A percentile compares a stretch with the other conserved stretches of the same genome.
Evolutionary conservation across 2,888 invertebrate genomes (phyloP).

Genomic region (Arctia plantaginis): DNA sequence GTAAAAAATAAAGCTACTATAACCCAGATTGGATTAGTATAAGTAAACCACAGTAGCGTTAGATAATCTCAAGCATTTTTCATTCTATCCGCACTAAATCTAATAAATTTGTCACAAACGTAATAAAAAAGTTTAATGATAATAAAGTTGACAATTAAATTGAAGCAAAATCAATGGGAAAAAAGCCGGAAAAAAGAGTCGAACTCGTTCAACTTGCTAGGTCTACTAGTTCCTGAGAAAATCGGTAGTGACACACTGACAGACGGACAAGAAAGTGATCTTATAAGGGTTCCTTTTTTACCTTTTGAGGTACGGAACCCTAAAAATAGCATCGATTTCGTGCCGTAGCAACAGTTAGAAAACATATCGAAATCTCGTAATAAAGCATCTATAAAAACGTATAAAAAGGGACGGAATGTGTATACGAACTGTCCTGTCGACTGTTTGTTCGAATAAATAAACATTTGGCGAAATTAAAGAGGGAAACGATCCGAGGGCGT

Average conservation of each 20-base stretch:
- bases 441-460: conserved; percentile 77
- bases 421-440: conserved; percentile 70
- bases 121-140: background rate
- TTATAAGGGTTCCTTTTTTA: no score
- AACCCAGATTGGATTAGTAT: no score
- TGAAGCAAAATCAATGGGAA: background rate
- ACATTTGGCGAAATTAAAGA: conserved; percentile 79
- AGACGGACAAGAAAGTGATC: no score
- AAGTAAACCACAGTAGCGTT: background rate
- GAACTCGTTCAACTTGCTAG: no score
- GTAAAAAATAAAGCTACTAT: no score
- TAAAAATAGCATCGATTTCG: background rate
- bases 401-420: conserved; percentile 69
- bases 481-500: conserved; percentile 58
- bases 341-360: background rate
- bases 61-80: background rate
- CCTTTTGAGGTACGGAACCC: no score
- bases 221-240: no score
- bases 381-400: conserved; percentile 41
- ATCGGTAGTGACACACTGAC: no score
- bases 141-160: background rate
- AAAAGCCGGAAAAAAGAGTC: no score
- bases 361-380: conserved; percentile 26
- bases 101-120: background rate
- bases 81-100: background rate